These are phyloP conservation scores for Hypomecis punctinalis DNA, from an alignment of 2,888 invertebrate species.

Conservation along the genomic window DNA sequence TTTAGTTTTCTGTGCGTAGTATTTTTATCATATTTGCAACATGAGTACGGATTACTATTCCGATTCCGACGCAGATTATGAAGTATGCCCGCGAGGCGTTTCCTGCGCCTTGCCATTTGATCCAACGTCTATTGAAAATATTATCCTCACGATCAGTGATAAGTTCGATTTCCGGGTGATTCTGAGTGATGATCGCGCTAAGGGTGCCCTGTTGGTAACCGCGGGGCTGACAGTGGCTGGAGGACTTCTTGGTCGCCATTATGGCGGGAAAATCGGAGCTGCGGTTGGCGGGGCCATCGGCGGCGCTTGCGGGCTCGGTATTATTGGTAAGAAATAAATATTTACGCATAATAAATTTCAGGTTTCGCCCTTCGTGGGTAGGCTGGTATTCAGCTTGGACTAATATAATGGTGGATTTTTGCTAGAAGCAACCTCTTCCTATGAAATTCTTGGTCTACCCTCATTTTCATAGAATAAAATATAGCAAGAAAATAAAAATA, in stretches of 20 bases:
- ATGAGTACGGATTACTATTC: constrained; percentile 47
- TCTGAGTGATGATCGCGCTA: constrained; percentile 56
- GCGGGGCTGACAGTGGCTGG: constrained; percentile 72
- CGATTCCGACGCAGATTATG: constrained; percentile 56
- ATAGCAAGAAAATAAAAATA: background rate
- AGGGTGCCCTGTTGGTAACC: constrained; percentile 64
- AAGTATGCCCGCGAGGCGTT: constrained; percentile 52
- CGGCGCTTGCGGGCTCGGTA: constrained; percentile 73
- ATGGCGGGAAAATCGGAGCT: constrained; percentile 73
- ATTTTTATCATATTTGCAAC: constrained; percentile 1
- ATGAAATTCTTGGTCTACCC: background rate
- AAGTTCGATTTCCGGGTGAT: constrained; percentile 73
- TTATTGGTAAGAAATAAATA: constrained; percentile 61
- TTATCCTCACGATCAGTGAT: constrained; percentile 69
- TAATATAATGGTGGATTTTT: too few relatives aligned
- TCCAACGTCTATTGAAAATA: constrained; percentile 61
- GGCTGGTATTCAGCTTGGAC: too few relatives aligned
- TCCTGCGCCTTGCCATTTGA: constrained; percentile 64
- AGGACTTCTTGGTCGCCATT: constrained; percentile 70
- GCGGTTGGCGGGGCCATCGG: constrained; percentile 73
- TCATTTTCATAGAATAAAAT: background rate
- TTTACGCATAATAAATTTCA: too few relatives aligned
- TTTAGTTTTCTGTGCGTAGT: background rate
- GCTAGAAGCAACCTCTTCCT: too few relatives aligned
- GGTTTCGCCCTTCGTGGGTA: too few relatives aligned